These are phyloP conservation scores for Ammodytes marinus DNA, from an alignment of 2,113 vertebrate species.

Conservation along the genomic window DNA sequence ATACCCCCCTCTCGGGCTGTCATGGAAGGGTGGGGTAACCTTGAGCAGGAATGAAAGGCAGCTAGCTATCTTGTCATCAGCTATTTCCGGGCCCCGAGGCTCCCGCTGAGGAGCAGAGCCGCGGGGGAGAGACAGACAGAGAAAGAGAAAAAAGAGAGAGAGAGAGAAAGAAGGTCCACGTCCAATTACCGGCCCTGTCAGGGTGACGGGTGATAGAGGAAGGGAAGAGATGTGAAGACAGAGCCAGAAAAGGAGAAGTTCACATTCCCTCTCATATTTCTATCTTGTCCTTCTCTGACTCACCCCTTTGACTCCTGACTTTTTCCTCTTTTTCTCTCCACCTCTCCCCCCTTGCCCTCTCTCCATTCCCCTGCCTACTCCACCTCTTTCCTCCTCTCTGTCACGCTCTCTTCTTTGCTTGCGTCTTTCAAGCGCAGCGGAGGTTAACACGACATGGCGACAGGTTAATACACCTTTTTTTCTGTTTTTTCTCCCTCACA, in stretches of 20 bases:
- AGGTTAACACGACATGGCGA: slow-evolving; percentile 73
- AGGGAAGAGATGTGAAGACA: slow-evolving; percentile 13
- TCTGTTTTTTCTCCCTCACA: neutral
- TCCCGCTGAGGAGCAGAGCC: slow-evolving; percentile 81
- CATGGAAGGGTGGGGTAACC: slow-evolving; percentile 79
- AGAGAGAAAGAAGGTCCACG: slow-evolving; percentile 60
- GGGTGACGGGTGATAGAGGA: slow-evolving; percentile 78
- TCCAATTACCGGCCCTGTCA: slow-evolving; percentile 87
- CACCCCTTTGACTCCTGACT: slow-evolving; percentile 51
- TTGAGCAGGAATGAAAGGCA: slow-evolving; percentile 86
- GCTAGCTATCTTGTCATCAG: slow-evolving; percentile 88
- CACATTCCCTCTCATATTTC: slow-evolving; percentile 54
- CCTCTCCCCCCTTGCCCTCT: slow-evolving; percentile 17
- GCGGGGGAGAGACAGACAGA: slow-evolving; percentile 64
- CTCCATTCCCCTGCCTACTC: slow-evolving; percentile 11
- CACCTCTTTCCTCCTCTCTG: slow-evolving; percentile 6
- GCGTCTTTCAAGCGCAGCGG: neutral
- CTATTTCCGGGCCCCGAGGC: slow-evolving; percentile 83
- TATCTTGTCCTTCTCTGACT: slow-evolving; percentile 54
- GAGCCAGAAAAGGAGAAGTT: slow-evolving; percentile 44
- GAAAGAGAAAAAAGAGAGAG: slow-evolving; percentile 17
- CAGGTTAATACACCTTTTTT: slow-evolving; percentile 79
- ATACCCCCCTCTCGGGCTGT: slow-evolving; percentile 51
- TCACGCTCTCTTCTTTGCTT: slow-evolving; percentile 21
- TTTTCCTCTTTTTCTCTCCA: slow-evolving; percentile 29